Evolutionary conservation across 2,113 vertebrate species (phyloP), one percentile per base, ranked within the genome.

Genomic region (Hirundichthys speculiger): DNA sequence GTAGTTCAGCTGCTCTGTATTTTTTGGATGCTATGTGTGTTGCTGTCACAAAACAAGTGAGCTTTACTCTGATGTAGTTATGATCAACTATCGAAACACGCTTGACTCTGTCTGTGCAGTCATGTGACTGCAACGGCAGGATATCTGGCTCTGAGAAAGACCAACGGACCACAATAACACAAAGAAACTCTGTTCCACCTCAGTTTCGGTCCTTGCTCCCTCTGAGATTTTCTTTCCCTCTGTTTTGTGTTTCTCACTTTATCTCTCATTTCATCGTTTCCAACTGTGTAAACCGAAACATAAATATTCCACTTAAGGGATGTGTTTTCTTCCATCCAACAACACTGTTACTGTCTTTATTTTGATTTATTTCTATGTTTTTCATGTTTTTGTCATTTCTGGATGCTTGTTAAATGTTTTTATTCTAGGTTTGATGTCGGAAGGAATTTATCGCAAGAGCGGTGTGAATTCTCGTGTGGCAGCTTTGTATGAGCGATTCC

Each of bases 381-480:
- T 14, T 58, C 1, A 58, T 30, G 57, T 24, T 22, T 7, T 13
- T 47, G 12, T n/a, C 30, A 1, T 55, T 46, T n/a, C n/a, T n/a
- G n/a, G n/a, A 11, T 30, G 22, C 10, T 20, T 59, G n/a, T 4
- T 30, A 43, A 14, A 42, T 69, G n/a, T n/a, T n/a, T n/a, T n/a
- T n/a, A n/a, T 3, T 20, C 2, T 69, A 98, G 97, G 97, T 10
- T 73, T 99, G 81, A 94, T 88, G 0, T 98, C 97, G 0, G 96
- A 98, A 77, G 97, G 97, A 4, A 96, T 99, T 83, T 99, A 99
- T 83, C 94, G 97, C 39, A 99, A 99, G 86, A 97, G 96, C 0
- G 97, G 97, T 0, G 95, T 97, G 88, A 98, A 95, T 40, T 98
- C 96, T 0, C 96, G 94, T 53, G 96, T 94, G 15, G 93, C 94